Conservation (phyloP, 1,140 invertebrate species). For the Eufriesea mexicana region DNA sequence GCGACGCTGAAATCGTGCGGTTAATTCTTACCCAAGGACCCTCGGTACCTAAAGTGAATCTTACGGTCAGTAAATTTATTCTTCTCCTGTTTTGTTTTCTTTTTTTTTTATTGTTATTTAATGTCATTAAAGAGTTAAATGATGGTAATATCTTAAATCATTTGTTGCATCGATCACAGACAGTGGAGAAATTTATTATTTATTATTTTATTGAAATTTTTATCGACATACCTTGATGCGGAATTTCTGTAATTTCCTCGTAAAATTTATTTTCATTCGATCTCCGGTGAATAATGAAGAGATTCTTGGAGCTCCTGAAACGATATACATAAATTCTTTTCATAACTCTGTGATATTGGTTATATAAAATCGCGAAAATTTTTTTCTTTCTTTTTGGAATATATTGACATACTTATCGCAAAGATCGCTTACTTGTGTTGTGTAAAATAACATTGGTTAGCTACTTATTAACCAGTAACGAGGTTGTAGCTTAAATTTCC, state of each 20-base stretch:
- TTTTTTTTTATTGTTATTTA: not conserved
- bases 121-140: not conserved
- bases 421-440: not conserved
- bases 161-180: too few species aligned
- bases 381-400: not conserved
- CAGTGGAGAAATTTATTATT: not conserved
- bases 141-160: not conserved
- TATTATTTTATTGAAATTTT: not conserved
- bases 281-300: not conserved
- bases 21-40: constrained; percentile 90
- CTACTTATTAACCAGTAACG: not conserved
- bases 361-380: not conserved
- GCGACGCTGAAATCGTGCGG: constrained; percentile 91
- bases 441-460: not conserved
- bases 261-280: not conserved
- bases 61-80: constrained; percentile 85
- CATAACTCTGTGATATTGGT: not conserved
- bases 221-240: not conserved
- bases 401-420: not conserved
- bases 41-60: constrained; percentile 90
- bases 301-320: not conserved
- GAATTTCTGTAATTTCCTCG: not conserved
- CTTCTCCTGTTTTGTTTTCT: constrained; percentile 24
- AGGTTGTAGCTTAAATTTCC: not conserved
- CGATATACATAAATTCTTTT: not conserved